phyloP scores from a whole-genome alignment of 92 coral and sea anemone genomes.

The Meandrina meandrites region DNA sequence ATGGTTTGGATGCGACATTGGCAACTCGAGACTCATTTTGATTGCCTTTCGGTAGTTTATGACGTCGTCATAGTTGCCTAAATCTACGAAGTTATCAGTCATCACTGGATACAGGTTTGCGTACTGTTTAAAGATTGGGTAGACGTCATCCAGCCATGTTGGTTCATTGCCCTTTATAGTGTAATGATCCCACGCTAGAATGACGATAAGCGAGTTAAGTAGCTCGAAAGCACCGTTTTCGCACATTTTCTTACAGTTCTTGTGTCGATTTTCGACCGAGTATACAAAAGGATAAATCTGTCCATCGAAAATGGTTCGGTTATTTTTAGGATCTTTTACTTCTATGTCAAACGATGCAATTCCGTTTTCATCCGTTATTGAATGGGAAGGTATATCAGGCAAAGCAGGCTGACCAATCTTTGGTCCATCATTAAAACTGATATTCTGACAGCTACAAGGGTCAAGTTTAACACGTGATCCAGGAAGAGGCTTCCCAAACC shows the following conservation, averaged over 20 bases:
- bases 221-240: conserved; percentile 1
- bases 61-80: conserved; percentile 80
- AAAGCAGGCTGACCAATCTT: conserved; percentile 30
- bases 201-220: conserved; percentile 45
- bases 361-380: conserved; percentile 31
- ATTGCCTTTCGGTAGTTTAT: conserved; percentile 36
- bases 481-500: conserved; percentile 61
- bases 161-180: conserved; percentile 11
- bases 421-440: conserved; percentile 5
- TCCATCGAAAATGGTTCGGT: conserved; percentile 71
- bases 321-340: conserved; percentile 66
- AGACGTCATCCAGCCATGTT: conserved; percentile 72
- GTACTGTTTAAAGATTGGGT: conserved; percentile 79
- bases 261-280: conserved; percentile 28
- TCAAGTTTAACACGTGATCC: conserved; percentile 22
- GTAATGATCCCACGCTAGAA: conserved; percentile 51
- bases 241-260: conserved; percentile 8
- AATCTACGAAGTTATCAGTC: conserved; percentile 69
- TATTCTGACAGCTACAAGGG: conserved; percentile 6
- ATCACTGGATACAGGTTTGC: conserved; percentile 82
- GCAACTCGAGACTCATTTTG: conserved; percentile 52
- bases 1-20: conserved; percentile 66
- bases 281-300: conserved; percentile 63
- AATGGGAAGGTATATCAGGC: neutral
- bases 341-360: conserved; percentile 34